Evolutionary conservation across 2,888 invertebrate genomes (phyloP).

Genomic region (Heteromurus nitidus): DNA sequence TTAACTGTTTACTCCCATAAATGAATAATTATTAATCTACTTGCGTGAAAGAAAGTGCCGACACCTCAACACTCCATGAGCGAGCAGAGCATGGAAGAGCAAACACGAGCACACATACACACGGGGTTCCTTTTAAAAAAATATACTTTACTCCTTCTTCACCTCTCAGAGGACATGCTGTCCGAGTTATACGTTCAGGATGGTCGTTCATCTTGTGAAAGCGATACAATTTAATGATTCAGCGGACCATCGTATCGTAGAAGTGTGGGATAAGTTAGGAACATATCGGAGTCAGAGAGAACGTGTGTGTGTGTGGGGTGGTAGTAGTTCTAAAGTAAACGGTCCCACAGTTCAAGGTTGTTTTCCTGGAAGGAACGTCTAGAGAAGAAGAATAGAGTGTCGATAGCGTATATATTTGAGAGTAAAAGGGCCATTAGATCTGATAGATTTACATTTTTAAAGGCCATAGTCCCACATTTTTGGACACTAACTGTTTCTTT

Average conservation of each 20-base stretch:
- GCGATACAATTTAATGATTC: not conserved
- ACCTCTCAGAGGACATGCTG: no score
- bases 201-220: conserved; percentile 39
- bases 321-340: no score
- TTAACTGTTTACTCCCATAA: conserved; percentile 43
- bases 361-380: conserved; percentile 35
- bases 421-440: conserved; percentile 51
- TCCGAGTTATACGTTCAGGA: not conserved
- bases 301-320: no score
- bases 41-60: conserved; percentile 33
- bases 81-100: not conserved
- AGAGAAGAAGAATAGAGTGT: not conserved
- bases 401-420: conserved; percentile 50
- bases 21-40: conserved; percentile 60
- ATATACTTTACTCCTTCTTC: no score
- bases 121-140: no score
- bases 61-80: conserved; percentile 23
- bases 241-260: no score
- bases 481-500: conserved; percentile 60
- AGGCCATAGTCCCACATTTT: conserved; percentile 56
- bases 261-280: no score
- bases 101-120: not conserved
- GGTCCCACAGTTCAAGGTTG: conserved; percentile 53
- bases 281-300: no score
- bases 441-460: conserved; percentile 65